Base-by-base conservation (phyloP, 2,113 vertebrate genomes). In the Passer domesticus region DNA sequence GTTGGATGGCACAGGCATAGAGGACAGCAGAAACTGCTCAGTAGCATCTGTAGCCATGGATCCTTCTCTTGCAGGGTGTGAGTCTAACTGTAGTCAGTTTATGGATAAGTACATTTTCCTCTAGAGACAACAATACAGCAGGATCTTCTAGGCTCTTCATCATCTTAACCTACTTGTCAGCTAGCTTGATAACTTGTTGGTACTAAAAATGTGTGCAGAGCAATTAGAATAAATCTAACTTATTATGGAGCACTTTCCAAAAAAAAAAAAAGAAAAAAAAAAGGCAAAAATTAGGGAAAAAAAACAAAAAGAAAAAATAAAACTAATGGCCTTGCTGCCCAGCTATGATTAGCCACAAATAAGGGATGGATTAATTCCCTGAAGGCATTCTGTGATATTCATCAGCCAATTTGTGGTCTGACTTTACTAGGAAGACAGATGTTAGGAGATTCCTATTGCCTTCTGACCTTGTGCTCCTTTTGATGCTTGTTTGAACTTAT, bases 181-280 rank as follows among this genome's bases (percentile, higher is more conserved):
- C 87, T n/a, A 92, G 76, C 82, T 86, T 92, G 93, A 90, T 88
- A 94, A 90, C 92, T 94, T 92, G 91, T 92, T 95, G 95, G 92
- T 94, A 80, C 89, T 87, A 94, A 96, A 94, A 92, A 95, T 84
- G 73, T 87, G 62, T 87, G 79, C 69, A 64, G 69, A 92, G 82
- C 73, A 91, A 97, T 97, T 96, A 96, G 84, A 91, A 95, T 94
- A 94, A 97, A 95, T 96, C 75, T 88, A 73, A 91, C 79, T 74
- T n/a, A 76, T 95, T 96, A 91, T 78, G 22, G 95, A 94, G 50
- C 44, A 70, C 60, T 92, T 93, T 46, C 2, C 3, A 11, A 16
- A 24, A 39, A 19, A 10, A 28, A 11, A 27, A 16, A 11, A 16
- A 24, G 33, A 19, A 10, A 28, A 11, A 27, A 16, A 35, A 33